These are phyloP conservation scores for Darevskia nairensis DNA, from an alignment of 2,797 vertebrate species.

Conservation along the genomic window DNA sequence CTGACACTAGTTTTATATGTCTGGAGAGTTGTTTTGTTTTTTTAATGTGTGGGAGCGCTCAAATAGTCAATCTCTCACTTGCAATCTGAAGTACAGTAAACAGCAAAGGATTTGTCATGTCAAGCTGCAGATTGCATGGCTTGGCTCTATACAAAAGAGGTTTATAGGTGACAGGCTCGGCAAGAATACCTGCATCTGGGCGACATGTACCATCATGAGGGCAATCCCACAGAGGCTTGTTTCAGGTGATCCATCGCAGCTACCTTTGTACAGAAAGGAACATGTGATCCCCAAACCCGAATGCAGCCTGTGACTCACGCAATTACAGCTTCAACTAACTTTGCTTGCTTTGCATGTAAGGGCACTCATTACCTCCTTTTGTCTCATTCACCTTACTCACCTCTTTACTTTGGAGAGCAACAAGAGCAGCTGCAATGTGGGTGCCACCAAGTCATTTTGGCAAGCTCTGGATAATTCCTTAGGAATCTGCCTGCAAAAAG, in stretches of 20 bases:
- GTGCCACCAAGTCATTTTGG: neutral
- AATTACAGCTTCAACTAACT: conserved; percentile 10
- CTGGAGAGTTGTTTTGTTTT: too few species aligned
- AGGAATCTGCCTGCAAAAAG: neutral
- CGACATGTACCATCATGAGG: neutral
- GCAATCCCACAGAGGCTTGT: neutral
- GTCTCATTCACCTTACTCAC: neutral
- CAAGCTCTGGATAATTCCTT: neutral
- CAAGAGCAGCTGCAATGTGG: neutral
- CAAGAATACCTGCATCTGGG: neutral
- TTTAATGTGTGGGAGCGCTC: neutral
- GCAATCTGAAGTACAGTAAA: neutral
- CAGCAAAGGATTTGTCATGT: neutral
- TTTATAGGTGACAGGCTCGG: neutral
- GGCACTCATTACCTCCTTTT: neutral
- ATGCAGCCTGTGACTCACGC: conserved; percentile 19
- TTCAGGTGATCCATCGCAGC: neutral
- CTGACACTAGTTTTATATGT: neutral
- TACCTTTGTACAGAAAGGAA: neutral
- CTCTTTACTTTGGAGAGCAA: neutral
- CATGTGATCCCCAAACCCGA: neutral
- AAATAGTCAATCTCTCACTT: neutral
- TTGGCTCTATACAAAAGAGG: neutral
- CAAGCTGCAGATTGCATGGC: neutral
- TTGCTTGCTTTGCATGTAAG: conserved; percentile 26